These are phyloP conservation scores for Lepidocolaptes lacrymiger DNA, from an alignment of 2,797 vertebrate species.

Conservation along the genomic window DNA sequence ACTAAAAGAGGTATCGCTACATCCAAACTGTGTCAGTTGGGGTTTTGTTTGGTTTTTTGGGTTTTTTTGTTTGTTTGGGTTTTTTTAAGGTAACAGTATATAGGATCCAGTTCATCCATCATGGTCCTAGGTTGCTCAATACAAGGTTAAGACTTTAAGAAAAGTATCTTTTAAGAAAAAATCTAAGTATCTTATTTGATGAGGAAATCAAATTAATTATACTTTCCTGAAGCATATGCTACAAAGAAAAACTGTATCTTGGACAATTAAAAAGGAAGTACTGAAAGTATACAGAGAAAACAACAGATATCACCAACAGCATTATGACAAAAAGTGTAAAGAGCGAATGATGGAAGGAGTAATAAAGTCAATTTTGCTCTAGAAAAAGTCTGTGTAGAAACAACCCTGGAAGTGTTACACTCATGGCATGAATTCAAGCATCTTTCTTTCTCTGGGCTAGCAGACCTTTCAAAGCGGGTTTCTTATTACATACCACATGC, in stretches of 20 bases:
- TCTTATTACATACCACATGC: background rate
- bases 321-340: background rate
- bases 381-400: background rate
- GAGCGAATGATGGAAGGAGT: background rate
- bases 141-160: background rate
- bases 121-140: background rate
- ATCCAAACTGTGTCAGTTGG: background rate
- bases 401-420: background rate
- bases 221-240: background rate
- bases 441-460: background rate
- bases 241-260: background rate
- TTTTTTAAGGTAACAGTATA: fast-evolving
- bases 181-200: background rate
- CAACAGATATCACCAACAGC: background rate
- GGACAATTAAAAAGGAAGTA: background rate
- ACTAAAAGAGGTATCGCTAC: background rate
- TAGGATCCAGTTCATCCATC: background rate
- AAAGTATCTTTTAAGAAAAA: background rate
- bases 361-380: background rate
- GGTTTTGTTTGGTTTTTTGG: background rate
- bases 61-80: too few species aligned
- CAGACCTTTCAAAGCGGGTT: background rate
- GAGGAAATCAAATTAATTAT: background rate
- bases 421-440: background rate
- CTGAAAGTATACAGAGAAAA: background rate